Base-by-base conservation (phyloP, 2,888 invertebrate genomes). In the Pristionchus mayeri region DNA sequence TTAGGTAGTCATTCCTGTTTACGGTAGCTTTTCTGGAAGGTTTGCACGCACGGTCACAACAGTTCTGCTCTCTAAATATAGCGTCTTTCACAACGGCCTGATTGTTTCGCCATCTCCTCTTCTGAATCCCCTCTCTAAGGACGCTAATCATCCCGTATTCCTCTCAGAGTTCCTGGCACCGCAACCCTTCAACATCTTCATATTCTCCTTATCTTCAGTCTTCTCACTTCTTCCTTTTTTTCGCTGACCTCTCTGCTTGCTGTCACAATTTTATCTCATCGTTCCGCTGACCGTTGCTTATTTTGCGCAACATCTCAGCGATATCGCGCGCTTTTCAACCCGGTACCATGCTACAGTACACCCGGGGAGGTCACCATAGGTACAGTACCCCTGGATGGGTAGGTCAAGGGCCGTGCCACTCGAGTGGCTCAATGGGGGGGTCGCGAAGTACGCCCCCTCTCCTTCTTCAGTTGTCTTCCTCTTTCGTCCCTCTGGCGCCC, bases 261-360 rank as follows among this genome's bases (percentile, higher is more conserved):
- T 60, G 60, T 60, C 60, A 30, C 60, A 60, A 30, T 60, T 60
- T 60, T 60, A 60, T 60, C 60, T 60, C 60, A 11, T 9, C 24
- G 24, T 71, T 71, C n/a, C 40, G 71, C 44, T 71, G 71, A 71
- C 30, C 71, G 44, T 18, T 71, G 71, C 37, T 71, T 18, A 40
- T 40, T 71, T 71, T 37, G 24, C 24, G 30, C 60, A 60, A 60
- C 21, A 60, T 30, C 24, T 13, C 16, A 13, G 27, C 24, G 60
- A 27, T 60, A 60, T 60, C 60, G 60, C 27, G 0, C 24, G n/a
- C 27, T 30, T 9, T 30, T 60, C 16, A 13, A 11, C 60, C 2
- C 30, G n/a, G 30, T 30, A 6, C 13, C 13, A 9, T 13, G 44
- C 44, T 44, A 44, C 44, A 44, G 44, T 44, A 44, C 13, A 44